Percentiles rank a stretch among this genome's conserved stretches.
These are phyloP conservation scores for Leptinotarsa lineolata DNA, from an alignment of 1,140 invertebrate genomes.

Conservation along the genomic window DNA sequence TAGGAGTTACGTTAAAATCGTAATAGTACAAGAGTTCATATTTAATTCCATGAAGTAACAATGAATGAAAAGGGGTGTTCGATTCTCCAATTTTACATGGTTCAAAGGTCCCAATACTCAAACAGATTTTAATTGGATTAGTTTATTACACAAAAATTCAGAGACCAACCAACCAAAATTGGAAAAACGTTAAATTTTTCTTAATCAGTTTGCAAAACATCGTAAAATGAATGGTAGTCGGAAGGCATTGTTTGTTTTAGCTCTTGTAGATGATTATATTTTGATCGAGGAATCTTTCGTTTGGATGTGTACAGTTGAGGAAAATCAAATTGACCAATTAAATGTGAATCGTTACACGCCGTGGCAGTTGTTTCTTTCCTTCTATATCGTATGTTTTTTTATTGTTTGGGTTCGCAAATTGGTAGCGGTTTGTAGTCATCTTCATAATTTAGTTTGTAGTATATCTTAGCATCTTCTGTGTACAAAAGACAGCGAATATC, in stretches of 20 bases:
- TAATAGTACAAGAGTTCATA: neutral
- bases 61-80: neutral
- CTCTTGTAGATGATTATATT: neutral
- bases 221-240: constrained; percentile 12
- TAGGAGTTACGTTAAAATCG: too few relatives aligned
- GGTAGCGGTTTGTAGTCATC: neutral
- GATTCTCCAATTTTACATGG: neutral
- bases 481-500: constrained; percentile 12
- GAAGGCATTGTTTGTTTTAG: neutral
- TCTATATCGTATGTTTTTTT: neutral
- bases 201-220: constrained; percentile 4
- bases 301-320: neutral
- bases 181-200: neutral
- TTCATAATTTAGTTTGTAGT: neutral
- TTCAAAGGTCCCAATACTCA: neutral
- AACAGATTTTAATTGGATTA: too few relatives aligned
- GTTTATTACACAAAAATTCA: too few relatives aligned
- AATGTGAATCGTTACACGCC: constrained; percentile 2
- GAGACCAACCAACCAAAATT: too few relatives aligned
- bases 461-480: neutral
- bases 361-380: neutral
- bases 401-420: neutral
- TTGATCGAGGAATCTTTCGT: neutral
- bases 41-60: neutral
- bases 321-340: constrained; percentile 4